Percentiles rank a stretch among this genome's conserved stretches.
Evolutionary conservation across 2,888 invertebrate genomes (phyloP).

Genomic region (Coleophora deauratella): DNA sequence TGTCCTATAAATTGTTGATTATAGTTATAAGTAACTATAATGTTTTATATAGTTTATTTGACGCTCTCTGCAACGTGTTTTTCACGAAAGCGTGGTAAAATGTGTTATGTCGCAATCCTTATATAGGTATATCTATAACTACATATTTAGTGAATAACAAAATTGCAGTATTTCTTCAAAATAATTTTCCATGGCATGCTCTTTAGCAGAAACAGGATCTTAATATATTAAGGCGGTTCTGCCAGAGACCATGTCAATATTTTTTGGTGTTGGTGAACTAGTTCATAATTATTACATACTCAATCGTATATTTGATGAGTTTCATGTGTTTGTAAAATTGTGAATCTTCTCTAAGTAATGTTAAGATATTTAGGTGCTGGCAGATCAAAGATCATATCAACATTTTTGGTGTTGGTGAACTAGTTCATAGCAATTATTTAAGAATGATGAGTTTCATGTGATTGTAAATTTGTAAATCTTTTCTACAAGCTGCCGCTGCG

Average conservation of each 20-base stretch:
- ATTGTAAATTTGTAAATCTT: constrained; percentile 4
- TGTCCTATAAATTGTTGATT: constrained; percentile 10
- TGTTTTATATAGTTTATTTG: no score
- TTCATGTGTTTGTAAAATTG: neutral
- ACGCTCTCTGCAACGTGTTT: no score
- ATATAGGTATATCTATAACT: neutral
- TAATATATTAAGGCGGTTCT: no score
- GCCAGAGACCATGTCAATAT: no score
- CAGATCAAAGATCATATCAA: no score
- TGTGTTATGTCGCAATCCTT: neutral
- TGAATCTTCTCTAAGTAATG: constrained; percentile 7
- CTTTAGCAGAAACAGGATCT: no score
- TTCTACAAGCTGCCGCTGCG: constrained; percentile 53
- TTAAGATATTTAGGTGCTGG: no score
- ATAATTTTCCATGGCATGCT: neutral
- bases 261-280: constrained; percentile 4
- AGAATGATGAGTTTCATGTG: neutral
- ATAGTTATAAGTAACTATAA: no score
- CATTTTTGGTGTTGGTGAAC: constrained; percentile 4
- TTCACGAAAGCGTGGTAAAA: neutral
- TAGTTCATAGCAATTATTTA: neutral
- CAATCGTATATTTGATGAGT: neutral
- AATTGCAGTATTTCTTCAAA: neutral
- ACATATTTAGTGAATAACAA: neutral
- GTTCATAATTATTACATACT: neutral